Conservation (phyloP, 2,113 vertebrate species). For the Eubucco bourcierii region DNA sequence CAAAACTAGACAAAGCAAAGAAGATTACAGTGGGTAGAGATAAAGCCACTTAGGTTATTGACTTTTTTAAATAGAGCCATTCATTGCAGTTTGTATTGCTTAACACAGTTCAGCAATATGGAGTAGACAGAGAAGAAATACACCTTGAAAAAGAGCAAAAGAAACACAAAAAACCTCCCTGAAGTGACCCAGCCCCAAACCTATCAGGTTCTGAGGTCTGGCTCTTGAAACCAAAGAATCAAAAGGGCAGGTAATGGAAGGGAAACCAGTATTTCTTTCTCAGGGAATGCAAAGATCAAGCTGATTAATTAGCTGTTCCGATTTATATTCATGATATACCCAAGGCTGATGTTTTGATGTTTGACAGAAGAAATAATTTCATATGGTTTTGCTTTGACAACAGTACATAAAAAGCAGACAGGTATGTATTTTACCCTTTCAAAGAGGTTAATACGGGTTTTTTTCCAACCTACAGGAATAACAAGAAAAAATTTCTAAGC, state of each 20-base stretch:
- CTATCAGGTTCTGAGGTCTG: background rate
- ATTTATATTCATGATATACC: background rate
- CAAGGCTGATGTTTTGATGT: background rate
- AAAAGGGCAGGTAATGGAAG: background rate
- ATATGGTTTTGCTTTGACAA: background rate
- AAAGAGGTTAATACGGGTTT: background rate
- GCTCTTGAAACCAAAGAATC: background rate
- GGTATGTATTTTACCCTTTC: background rate
- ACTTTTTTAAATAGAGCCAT: background rate
- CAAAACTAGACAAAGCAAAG: slow-evolving; percentile 15
- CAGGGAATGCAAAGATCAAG: background rate
- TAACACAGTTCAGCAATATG: background rate
- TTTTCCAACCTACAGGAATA: background rate
- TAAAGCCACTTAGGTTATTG: slow-evolving; percentile 17
- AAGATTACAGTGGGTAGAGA: background rate
- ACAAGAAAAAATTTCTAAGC: background rate
- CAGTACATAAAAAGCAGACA: background rate
- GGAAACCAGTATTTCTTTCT: background rate
- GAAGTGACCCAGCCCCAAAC: background rate
- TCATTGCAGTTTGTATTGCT: background rate
- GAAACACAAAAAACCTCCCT: background rate
- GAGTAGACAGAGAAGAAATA: background rate
- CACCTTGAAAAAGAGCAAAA: background rate
- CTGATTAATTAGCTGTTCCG: background rate
- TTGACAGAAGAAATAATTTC: background rate